Conservation (phyloP, 2,113 vertebrate genomes). For the Mesocricetus auratus region DNA sequence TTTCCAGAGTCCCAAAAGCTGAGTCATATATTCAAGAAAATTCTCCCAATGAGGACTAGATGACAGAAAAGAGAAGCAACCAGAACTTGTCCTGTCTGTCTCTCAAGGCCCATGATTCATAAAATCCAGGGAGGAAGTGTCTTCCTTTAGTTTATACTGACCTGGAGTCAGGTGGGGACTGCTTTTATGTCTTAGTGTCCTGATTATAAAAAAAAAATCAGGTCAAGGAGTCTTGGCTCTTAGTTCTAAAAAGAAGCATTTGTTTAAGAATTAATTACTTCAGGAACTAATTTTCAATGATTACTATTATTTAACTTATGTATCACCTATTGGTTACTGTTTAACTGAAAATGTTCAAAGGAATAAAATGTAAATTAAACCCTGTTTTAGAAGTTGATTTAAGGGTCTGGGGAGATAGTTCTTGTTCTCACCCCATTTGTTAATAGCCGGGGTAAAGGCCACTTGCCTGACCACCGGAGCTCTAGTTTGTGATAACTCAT, state of each 20-base stretch:
- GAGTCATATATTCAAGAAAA: slow-evolving; percentile 50
- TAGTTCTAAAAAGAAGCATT: background rate
- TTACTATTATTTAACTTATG: background rate
- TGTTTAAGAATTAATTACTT: slow-evolving; percentile 24
- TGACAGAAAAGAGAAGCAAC: slow-evolving; percentile 30
- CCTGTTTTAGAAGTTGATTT: background rate
- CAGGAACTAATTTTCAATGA: background rate
- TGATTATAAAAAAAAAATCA: slow-evolving; percentile 37
- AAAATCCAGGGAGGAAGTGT: background rate
- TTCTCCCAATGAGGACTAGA: slow-evolving; percentile 55
- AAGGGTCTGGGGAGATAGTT: background rate
- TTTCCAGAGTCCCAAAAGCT: slow-evolving; percentile 68
- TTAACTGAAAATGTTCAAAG: background rate
- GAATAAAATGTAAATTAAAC: slow-evolving; percentile 27
- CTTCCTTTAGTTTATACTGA: slow-evolving; percentile 46
- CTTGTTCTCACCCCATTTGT: background rate
- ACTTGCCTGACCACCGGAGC: background rate
- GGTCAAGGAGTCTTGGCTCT: background rate
- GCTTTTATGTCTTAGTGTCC: slow-evolving; percentile 13
- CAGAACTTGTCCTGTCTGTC: background rate
- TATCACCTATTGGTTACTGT: background rate
- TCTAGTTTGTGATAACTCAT: slow-evolving; percentile 13
- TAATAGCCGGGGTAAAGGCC: background rate
- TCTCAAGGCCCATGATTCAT: background rate
- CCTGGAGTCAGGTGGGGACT: slow-evolving; percentile 10